Evolutionary conservation across 2,113 vertebrate genomes (phyloP), one percentile per base, ranked within the genome.

Genomic region (Athene cunicularia): DNA sequence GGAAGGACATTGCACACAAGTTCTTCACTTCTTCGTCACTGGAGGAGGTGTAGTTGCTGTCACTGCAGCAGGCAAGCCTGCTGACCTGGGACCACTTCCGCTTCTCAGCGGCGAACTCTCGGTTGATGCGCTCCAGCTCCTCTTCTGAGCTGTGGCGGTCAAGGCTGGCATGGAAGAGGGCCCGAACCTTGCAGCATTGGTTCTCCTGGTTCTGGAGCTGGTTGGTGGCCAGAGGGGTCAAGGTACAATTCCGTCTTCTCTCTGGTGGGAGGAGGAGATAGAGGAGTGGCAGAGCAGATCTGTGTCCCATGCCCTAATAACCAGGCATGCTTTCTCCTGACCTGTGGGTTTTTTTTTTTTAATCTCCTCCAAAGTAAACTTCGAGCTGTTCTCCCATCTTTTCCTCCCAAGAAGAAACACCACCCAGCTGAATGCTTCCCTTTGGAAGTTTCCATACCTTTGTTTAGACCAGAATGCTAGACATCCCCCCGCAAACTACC

Each of bases 21-120:
- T 98, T 99, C 96, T 99, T 99, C 94, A 99, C 99, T 87, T 99
- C 99, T 86, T 99, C 99, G 4, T 99, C 99, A 2, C 99, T 99
- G 88, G 99, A 99, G 93, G 99, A 97, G 14, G 99, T 98, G 96
- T 98, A 99, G 97, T 98, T 99, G 22, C 96, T 60, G 74, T 98
- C 96, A 1, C 88, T 86, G 47, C 98, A 98, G 94, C 98, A 95
- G 80, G 98, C 41, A 6, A 97, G 94, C 49, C 96, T 80, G 96
- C 96, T 97, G 84, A 98, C 97, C 96, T 98, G 99, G 1, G 98
- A 92, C 99, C 99, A 99, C 97, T 99, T 99, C 33, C 98, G 98
- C 96, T 98, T 98, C 90, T 99, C 98, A 0, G 97, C 95, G 0
- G 98, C 94, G 16, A 98, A 98, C 47, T 98, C 98, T 1, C 98